These are phyloP conservation scores for Chionis minor DNA, from an alignment of 2,113 vertebrate genomes.

Conservation along the genomic window DNA sequence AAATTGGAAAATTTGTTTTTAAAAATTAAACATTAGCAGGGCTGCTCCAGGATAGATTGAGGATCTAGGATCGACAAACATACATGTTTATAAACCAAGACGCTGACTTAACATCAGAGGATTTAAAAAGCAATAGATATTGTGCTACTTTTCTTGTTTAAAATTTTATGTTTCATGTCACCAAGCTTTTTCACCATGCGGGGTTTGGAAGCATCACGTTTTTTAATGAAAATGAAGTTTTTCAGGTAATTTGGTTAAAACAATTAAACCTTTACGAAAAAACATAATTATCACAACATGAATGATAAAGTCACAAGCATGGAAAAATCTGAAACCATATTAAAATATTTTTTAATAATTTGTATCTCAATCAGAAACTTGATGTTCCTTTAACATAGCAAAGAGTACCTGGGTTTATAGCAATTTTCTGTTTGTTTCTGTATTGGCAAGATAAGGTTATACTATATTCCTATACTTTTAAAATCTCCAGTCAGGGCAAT, in stretches of 20 bases:
- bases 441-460: background rate
- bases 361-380: background rate
- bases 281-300: background rate
- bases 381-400: background rate
- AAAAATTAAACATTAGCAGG: background rate
- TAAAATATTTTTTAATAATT: background rate
- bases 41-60: background rate
- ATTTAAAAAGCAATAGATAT: background rate
- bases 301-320: background rate
- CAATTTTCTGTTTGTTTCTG: background rate
- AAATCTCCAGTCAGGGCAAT: background rate
- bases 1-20: background rate
- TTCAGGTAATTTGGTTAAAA: background rate
- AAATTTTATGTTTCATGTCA: background rate
- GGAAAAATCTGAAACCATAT: background rate
- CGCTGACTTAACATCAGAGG: background rate
- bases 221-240: background rate
- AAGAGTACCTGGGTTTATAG: background rate
- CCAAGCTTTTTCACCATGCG: background rate
- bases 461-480: background rate
- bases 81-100: background rate
- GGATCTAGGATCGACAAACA: background rate
- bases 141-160: background rate
- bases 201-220: background rate
- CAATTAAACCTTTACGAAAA: background rate